Conservation (phyloP, 2,888 invertebrate genomes). For the Pasiphila rectangulata region DNA sequence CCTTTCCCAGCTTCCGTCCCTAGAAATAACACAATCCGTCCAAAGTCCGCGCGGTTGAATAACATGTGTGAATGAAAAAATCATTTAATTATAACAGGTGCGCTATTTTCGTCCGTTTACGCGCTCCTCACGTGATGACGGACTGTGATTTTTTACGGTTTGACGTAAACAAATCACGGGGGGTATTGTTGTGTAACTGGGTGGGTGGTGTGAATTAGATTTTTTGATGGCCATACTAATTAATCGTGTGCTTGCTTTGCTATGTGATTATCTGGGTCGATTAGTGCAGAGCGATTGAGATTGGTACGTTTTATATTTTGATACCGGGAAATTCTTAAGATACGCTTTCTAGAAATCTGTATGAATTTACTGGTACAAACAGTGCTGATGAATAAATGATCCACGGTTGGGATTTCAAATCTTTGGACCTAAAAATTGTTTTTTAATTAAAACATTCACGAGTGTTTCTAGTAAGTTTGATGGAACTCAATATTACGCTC, state of each 20-base stretch:
- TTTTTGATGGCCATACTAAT: constrained; percentile 15
- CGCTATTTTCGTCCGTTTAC: constrained; percentile 48
- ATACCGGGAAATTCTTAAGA: too few species aligned
- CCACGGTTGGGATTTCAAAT: too few species aligned
- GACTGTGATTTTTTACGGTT: constrained; percentile 41
- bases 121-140: constrained; percentile 60
- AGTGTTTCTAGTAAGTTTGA: too few species aligned
- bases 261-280: not conserved
- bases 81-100: constrained; percentile 32
- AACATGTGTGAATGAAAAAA: constrained; percentile 30
- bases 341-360: too few species aligned
- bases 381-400: too few species aligned
- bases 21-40: not conserved
- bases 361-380: too few species aligned
- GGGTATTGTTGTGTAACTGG: constrained; percentile 50
- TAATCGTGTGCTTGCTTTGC: constrained; percentile 18
- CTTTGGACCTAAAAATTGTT: too few species aligned
- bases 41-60: not conserved
- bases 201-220: constrained; percentile 24
- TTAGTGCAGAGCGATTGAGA: not conserved
- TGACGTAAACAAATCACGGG: constrained; percentile 49
- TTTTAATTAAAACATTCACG: too few species aligned
- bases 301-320: too few species aligned
- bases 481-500: too few species aligned
- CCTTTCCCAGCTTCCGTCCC: not conserved